Evolutionary conservation across 2,888 invertebrate species (phyloP).

Genomic region (Eupithecia tripunctaria): DNA sequence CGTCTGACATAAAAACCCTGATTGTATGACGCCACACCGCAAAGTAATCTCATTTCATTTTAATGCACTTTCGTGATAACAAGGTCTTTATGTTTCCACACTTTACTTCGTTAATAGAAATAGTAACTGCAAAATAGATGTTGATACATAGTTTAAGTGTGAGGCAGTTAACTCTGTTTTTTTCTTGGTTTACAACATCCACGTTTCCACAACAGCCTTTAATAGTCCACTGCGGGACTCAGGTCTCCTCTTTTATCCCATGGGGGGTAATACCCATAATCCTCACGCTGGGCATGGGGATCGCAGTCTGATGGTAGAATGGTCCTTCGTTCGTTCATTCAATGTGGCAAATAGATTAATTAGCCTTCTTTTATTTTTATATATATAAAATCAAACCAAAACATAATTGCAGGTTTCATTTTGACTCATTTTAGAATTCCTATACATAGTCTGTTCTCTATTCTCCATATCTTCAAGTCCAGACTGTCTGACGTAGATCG

Average conservation of each 20-base stretch:
- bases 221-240: too few relatives aligned
- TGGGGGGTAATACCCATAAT: too few relatives aligned
- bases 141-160: not conserved
- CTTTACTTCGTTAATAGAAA: not conserved
- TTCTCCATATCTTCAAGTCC: not conserved
- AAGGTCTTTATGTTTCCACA: slow-evolving; percentile 4
- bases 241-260: too few relatives aligned
- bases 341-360: too few relatives aligned
- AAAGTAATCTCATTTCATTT: slow-evolving; percentile 34
- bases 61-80: slow-evolving; percentile 37
- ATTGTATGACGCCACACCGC: slow-evolving; percentile 26
- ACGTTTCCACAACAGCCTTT: not conserved
- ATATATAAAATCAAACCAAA: not conserved
- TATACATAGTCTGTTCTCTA: not conserved
- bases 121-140: not conserved
- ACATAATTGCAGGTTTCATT: not conserved
- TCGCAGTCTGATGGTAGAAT: too few relatives aligned
- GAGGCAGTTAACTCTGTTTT: not conserved
- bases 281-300: too few relatives aligned
- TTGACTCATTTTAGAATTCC: not conserved
- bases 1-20: slow-evolving; percentile 19
- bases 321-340: too few relatives aligned
- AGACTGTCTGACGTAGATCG: slow-evolving; percentile 15
- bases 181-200: not conserved
- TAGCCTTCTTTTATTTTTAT: too few relatives aligned